Evolutionary conservation across 2,888 invertebrate genomes (phyloP).

Genomic region (Rhagonycha lutea): DNA sequence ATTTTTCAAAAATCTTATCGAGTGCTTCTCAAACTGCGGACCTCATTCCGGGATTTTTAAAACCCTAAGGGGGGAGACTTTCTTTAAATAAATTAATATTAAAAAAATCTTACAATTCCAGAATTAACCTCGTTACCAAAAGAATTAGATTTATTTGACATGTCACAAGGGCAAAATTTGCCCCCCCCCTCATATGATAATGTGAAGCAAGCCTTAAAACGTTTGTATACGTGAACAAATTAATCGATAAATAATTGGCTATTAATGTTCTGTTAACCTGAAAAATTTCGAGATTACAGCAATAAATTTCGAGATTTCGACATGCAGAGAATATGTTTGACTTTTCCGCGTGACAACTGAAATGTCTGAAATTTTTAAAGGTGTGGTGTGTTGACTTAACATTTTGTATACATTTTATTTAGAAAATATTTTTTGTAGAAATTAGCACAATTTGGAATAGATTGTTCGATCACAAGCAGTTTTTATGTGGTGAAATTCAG

Average conservation of each 20-base stretch:
- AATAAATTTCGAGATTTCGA: not conserved
- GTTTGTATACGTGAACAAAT: not conserved
- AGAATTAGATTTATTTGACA: not conserved
- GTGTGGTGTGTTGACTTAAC: conserved; percentile 39
- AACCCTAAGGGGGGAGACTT: not conserved
- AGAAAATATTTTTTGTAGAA: conserved; percentile 63
- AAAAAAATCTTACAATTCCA: not conserved
- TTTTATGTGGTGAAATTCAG: conserved; percentile 84
- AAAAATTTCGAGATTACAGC: not conserved
- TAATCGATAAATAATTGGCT: not conserved
- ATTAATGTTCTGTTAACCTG: not conserved
- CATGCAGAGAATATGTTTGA: not conserved
- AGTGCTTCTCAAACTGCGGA: no score
- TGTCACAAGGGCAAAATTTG: not conserved
- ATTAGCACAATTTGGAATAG: conserved; percentile 81
- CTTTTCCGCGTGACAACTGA: not conserved
- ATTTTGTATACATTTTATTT: not conserved
- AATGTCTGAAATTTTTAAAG: conserved; percentile 44
- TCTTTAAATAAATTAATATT: not conserved
- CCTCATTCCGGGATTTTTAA: no score
- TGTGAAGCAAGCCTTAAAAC: not conserved
- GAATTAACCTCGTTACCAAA: not conserved
- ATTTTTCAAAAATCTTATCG: no score
- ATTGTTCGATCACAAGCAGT: conserved; percentile 85
- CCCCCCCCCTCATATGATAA: not conserved